A percentile compares a stretch with the other conserved stretches of the same genome.
Evolutionary conservation across 2,888 invertebrate genomes (phyloP).

Genomic region (Odontothrips loti): DNA sequence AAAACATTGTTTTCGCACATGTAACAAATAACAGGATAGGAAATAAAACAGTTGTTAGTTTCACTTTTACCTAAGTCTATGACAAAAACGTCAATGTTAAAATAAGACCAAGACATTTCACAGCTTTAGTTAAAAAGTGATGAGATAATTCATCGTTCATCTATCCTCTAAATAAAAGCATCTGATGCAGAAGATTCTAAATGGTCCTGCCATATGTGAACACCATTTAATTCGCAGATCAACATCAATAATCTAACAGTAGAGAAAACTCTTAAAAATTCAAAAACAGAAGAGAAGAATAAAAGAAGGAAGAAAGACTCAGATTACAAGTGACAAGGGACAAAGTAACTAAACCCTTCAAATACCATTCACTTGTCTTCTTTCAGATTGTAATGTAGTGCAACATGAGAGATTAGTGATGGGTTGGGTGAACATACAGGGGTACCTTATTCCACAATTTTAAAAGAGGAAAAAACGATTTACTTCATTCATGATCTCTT

Average conservation of each 20-base stretch:
- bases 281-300: neutral
- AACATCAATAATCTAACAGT: neutral
- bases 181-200: neutral
- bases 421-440: too few species aligned
- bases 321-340: neutral
- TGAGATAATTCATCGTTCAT: neutral
- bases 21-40: neutral
- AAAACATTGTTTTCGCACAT: neutral
- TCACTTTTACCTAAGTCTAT: neutral
- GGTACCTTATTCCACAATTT: too few species aligned
- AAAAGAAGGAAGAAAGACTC: neutral
- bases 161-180: neutral
- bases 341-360: too few species aligned
- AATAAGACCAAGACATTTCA: neutral
- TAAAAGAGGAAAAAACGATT: too few species aligned
- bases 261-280: neutral
- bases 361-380: too few species aligned
- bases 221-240: neutral
- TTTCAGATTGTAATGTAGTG: too few species aligned
- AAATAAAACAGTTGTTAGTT: neutral
- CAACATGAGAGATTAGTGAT: too few species aligned
- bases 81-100: neutral
- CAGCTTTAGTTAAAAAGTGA: neutral
- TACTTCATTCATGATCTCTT: too few species aligned
- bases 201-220: neutral